A percentile compares a stretch with the other conserved stretches of the same genome.
Conservation (phyloP, 2,888 invertebrate genomes). For the Metallyticus violacea region DNA sequence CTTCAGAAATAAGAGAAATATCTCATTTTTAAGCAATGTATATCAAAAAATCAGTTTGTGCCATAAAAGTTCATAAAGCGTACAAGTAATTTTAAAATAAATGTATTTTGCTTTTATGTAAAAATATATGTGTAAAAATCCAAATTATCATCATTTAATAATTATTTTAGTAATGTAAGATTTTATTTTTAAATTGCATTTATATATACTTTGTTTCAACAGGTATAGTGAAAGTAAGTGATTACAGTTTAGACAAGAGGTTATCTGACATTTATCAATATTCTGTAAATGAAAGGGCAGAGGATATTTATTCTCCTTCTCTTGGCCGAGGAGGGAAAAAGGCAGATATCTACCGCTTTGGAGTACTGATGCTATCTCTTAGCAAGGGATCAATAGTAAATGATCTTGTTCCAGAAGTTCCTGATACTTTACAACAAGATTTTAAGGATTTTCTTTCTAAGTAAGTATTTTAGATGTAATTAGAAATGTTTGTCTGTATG, state of each 20-base stretch:
- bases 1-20: no score
- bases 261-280: slow-evolving; percentile 55
- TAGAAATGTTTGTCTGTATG: no score
- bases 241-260: slow-evolving; percentile 69
- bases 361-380: slow-evolving; percentile 65
- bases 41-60: no score
- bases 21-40: no score
- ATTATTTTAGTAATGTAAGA: no score
- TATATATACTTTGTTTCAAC: slow-evolving; percentile 36
- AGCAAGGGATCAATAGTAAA: slow-evolving; percentile 54
- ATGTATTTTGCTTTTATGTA: no score
- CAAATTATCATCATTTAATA: no score
- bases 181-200: no score
- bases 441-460: slow-evolving; percentile 71
- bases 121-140: no score
- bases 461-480: slow-evolving; percentile 47
- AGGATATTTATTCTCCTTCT: slow-evolving; percentile 43
- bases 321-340: slow-evolving; percentile 59
- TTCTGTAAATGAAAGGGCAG: slow-evolving; percentile 32
- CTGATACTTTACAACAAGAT: slow-evolving; percentile 55
- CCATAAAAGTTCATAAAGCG: no score
- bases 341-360: slow-evolving; percentile 71
- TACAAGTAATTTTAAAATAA: no score
- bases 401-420: slow-evolving; percentile 55
- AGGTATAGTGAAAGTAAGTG: slow-evolving; percentile 59